Conservation (phyloP, 1,140 invertebrate genomes). For the Formica selysi region DNA sequence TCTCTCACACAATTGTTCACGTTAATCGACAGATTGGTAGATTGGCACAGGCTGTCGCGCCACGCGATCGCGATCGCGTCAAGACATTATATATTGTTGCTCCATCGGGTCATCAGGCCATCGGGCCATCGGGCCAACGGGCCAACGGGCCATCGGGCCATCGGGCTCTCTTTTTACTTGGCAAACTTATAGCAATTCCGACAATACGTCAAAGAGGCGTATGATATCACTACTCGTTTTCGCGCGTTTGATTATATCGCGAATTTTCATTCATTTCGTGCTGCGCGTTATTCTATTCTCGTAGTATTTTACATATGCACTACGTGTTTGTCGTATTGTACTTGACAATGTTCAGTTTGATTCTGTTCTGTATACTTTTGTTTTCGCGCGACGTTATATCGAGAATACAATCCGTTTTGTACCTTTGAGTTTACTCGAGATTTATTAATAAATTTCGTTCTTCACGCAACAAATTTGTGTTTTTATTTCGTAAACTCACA, state of each 20-base stretch:
- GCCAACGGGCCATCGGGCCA: too few relatives aligned
- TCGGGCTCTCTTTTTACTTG: too few relatives aligned
- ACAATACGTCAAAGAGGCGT: neutral
- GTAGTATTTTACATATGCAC: constrained; percentile 6
- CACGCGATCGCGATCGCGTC: too few relatives aligned
- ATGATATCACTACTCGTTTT: neutral
- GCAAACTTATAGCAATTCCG: too few relatives aligned
- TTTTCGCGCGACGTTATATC: constrained; percentile 19
- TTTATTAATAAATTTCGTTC: constrained; percentile 40
- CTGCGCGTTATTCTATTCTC: neutral
- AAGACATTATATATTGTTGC: too few relatives aligned
- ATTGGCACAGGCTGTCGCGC: too few relatives aligned
- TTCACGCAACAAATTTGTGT: constrained; percentile 45
- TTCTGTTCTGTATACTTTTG: constrained; percentile 54
- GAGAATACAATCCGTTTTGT: constrained; percentile 29
- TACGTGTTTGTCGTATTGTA: constrained; percentile 35
- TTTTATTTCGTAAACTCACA: constrained; percentile 40
- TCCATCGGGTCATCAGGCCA: too few relatives aligned
- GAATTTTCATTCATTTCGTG: neutral
- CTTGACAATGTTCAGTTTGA: constrained; percentile 44
- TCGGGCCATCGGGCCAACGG: too few relatives aligned
- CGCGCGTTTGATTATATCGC: neutral
- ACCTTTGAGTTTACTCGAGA: constrained; percentile 28
- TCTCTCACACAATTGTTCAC: too few relatives aligned
- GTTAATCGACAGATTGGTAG: neutral